Evolutionary conservation across 2,113 vertebrate genomes (phyloP), one percentile per base, ranked within the genome.

Genomic region (Heliornis fulica): DNA sequence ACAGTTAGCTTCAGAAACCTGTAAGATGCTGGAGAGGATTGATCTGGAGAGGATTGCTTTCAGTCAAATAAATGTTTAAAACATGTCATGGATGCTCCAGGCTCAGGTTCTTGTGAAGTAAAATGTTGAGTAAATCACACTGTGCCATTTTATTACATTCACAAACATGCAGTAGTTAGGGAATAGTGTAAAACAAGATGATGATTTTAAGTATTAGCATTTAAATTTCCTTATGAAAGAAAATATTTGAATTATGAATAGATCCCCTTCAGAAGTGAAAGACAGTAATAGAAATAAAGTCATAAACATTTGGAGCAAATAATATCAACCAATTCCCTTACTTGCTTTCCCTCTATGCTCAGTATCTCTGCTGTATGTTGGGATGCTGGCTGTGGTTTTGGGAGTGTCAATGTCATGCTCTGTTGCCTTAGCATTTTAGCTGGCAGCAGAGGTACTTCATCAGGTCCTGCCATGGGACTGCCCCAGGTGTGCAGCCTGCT

Each of bases 301-400:
- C 2, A 18, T 5, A 21, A 9, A 10, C 0, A 2, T 28, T 69
- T 32, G 54, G 50, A 72, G 43, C 19, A 76, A 46, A 19, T 31
- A 13, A n/a, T 3, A 0, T 13, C 48, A 9, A 9, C 6, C 50
- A 21, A 0, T 4, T 16, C 31, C 5, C 8, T 12, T 46, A 59
- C 54, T 46, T 57, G 65, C 22, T 78, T 64, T 34, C 50, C n/a
- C 50, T 61, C n/a, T 4, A n/a, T 48, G 70, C 66, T 14, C 9
- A 34, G 46, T 19, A 28, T 45, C 53, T 43, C 21, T 22, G 19
- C 36, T 29, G 34, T n/a, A n/a, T n/a, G n/a, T n/a, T n/a, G 34
- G 9, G 15, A 18, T 63, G 38, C 72, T 85, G 43, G 29, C 31
- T 66, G 31, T 45, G 51, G 20, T 13, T 90, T 79, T 15, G 74